These are phyloP conservation scores for Pyrrhosoma nymphula DNA, from an alignment of 2,888 invertebrate species.

Conservation along the genomic window DNA sequence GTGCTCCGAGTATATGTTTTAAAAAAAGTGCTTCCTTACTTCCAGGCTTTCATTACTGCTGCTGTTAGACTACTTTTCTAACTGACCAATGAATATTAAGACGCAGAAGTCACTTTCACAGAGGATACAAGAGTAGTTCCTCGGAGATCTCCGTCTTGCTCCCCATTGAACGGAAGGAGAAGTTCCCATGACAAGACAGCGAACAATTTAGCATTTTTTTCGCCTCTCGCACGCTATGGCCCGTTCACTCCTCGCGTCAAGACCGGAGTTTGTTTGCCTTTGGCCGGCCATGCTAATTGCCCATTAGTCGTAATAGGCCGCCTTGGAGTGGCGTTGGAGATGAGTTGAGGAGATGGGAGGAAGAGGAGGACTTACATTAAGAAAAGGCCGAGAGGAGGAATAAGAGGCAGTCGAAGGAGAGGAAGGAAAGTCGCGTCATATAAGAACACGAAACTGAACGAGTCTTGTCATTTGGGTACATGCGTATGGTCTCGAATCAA, in stretches of 20 bases:
- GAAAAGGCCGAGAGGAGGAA: not conserved
- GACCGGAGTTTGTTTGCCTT: constrained; percentile 50
- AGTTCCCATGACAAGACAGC: not conserved
- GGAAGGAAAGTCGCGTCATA: not conserved
- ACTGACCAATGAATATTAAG: too few relatives aligned
- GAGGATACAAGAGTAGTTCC: too few relatives aligned
- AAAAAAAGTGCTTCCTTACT: too few relatives aligned
- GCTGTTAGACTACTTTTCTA: too few relatives aligned
- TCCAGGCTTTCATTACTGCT: too few relatives aligned
- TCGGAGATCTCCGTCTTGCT: not conserved
- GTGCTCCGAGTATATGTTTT: too few relatives aligned
- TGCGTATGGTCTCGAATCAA: not conserved
- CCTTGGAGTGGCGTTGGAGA: not conserved
- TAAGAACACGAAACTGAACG: not conserved
- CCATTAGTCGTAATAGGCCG: constrained; percentile 63
- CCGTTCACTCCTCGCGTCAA: constrained; percentile 1
- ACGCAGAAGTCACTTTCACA: too few relatives aligned
- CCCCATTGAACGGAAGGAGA: not conserved
- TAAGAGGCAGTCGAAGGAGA: not conserved
- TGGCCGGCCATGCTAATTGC: constrained; percentile 47
- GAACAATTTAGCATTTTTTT: not conserved
- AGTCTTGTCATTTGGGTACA: not conserved
- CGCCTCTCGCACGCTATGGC: not conserved
- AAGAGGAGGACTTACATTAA: not conserved
- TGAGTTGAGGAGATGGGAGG: not conserved